phyloP scores from a whole-genome alignment of 2,888 invertebrate species.

The Parnassius glacialis region DNA sequence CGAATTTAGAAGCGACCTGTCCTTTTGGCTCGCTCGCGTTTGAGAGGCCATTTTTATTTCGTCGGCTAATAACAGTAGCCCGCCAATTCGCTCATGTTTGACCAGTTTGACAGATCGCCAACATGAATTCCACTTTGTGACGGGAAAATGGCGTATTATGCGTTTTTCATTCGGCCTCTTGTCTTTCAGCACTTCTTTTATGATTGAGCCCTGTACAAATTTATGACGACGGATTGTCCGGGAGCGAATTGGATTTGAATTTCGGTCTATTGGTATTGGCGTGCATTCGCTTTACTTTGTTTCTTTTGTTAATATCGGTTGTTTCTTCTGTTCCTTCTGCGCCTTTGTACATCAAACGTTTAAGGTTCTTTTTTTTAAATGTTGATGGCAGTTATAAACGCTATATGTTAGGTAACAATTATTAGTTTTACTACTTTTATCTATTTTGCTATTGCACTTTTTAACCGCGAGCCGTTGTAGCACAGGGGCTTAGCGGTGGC shows the following conservation, averaged over 20 bases:
- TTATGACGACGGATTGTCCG: conserved; percentile 65
- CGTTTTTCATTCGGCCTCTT: conserved; percentile 72
- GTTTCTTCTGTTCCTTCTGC: conserved; percentile 28
- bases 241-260: conserved; percentile 58
- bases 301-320: conserved; percentile 29
- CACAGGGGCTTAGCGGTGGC: no score
- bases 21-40: conserved; percentile 42
- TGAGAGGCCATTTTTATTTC: conserved; percentile 52
- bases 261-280: conserved; percentile 41
- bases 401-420: not conserved
- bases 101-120: conserved; percentile 79
- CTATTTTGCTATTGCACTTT: no score
- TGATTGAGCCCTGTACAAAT: conserved; percentile 65
- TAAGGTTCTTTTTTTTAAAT: not conserved
- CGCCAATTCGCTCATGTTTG: conserved; percentile 68
- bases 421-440: no score
- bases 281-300: conserved; percentile 37
- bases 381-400: not conserved
- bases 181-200: conserved; percentile 78
- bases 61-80: conserved; percentile 56
- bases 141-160: conserved; percentile 76
- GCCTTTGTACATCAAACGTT: conserved; percentile 21
- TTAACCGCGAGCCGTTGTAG: no score
- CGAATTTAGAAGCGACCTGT: conserved; percentile 44
- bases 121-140: conserved; percentile 74